phyloP scores from a whole-genome alignment of 2,888 invertebrate species.

The Alloplasta piceator region DNA sequence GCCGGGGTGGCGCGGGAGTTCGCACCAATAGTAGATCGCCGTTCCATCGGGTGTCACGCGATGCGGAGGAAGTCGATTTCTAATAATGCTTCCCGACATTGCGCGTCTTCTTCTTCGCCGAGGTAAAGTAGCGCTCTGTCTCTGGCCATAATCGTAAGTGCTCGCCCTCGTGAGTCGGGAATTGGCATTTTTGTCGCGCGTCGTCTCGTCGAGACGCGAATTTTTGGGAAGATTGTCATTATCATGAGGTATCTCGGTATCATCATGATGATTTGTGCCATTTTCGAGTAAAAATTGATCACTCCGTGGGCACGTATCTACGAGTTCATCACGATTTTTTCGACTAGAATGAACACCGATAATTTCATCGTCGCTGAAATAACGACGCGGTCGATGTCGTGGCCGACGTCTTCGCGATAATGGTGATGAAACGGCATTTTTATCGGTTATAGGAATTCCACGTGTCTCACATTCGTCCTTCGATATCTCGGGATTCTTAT shows the following conservation, averaged over 20 bases:
- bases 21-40: constrained; percentile 94
- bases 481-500: constrained; percentile 56
- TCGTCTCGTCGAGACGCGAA: constrained; percentile 62
- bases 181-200: constrained; percentile 76
- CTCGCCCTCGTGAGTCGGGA: constrained; percentile 69
- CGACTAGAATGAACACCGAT: constrained; percentile 56
- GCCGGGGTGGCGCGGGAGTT: constrained; percentile 86
- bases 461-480: constrained; percentile 57
- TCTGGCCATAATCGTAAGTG: constrained; percentile 66
- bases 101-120: constrained; percentile 79
- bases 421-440: constrained; percentile 68
- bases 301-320: constrained; percentile 16
- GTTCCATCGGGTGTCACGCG: constrained; percentile 93
- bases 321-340: constrained; percentile 37
- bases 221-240: constrained; percentile 58
- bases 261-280: constrained; percentile 28
- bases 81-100: constrained; percentile 77
- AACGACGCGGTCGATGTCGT: constrained; percentile 65
- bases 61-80: constrained; percentile 87
- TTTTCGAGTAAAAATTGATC: constrained; percentile 37
- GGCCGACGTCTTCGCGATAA: constrained; percentile 49
- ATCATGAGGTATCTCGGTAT: constrained; percentile 24
- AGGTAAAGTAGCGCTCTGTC: constrained; percentile 80
- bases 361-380: constrained; percentile 70
- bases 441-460: constrained; percentile 74